Evolutionary conservation across 2,797 vertebrate species (phyloP).

Genomic region (Manis crassicaudata): DNA sequence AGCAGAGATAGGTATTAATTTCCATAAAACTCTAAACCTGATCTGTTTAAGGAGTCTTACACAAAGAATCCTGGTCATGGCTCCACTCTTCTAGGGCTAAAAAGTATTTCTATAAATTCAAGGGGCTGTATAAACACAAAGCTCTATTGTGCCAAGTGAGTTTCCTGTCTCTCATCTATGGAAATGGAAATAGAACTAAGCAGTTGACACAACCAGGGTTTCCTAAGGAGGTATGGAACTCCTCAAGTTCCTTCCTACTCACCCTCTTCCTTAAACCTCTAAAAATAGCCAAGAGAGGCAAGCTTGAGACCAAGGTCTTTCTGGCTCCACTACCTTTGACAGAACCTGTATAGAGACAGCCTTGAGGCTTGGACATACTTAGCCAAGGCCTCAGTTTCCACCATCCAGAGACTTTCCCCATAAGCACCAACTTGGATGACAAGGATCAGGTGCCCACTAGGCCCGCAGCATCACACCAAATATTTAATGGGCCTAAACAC

Average conservation of each 20-base stretch:
- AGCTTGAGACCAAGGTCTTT: not conserved
- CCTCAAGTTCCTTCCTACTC: not conserved
- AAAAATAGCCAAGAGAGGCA: not conserved
- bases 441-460: not conserved
- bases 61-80: not conserved
- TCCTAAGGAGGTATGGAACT: not conserved
- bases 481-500: not conserved
- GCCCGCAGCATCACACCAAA: not conserved
- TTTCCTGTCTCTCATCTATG: not conserved
- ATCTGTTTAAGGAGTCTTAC: constrained; percentile 30
- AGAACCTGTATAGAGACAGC: not conserved
- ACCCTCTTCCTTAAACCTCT: not conserved
- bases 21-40: not conserved
- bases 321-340: not conserved
- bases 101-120: constrained; percentile 10
- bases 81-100: constrained; percentile 32
- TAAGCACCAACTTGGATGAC: not conserved
- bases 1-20: not conserved
- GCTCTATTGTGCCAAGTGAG: not conserved
- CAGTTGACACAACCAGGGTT: constrained; percentile 8
- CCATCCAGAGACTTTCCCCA: not conserved
- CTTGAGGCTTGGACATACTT: not conserved
- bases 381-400: not conserved
- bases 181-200: constrained; percentile 11
- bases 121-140: not conserved